Conservation (phyloP, 1,140 invertebrate genomes). For the Macrocentrus cingulum region DNA sequence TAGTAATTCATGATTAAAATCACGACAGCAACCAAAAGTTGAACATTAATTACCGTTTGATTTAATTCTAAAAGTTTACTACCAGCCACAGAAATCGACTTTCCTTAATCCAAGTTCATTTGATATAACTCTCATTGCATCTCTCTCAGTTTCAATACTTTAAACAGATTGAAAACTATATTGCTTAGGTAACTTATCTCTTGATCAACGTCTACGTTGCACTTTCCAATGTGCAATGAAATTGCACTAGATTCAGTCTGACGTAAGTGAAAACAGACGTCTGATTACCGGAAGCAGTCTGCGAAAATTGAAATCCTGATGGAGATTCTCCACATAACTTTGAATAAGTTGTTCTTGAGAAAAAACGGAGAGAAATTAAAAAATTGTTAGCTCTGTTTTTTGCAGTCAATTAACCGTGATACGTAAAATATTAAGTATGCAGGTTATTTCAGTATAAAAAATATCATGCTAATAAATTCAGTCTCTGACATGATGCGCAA, state of each 20-base stretch:
- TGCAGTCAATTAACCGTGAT: too few species aligned
- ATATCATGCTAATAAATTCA: too few species aligned
- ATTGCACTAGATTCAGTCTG: not conserved
- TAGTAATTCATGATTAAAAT: too few species aligned
- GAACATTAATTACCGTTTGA: not conserved
- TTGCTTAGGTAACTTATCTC: conserved; percentile 5
- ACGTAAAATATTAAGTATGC: too few species aligned
- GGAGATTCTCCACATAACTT: not conserved
- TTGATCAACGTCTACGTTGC: conserved; percentile 3
- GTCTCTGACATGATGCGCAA: too few species aligned
- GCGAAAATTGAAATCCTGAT: conserved; percentile 3
- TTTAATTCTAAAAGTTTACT: not conserved
- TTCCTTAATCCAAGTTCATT: not conserved
- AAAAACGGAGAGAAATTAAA: too few species aligned
- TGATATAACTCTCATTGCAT: not conserved
- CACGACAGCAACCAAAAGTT: not conserved
- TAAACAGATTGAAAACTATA: not conserved
- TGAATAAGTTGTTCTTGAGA: too few species aligned
- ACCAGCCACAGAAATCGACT: not conserved
- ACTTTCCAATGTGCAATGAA: not conserved
- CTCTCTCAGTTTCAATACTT: not conserved
- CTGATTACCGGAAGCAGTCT: not conserved
- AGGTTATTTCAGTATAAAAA: too few species aligned
- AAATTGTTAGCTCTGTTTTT: too few species aligned
- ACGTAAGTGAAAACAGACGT: too few species aligned